Evolutionary conservation across 2,113 vertebrate genomes (phyloP), one percentile per base, ranked within the genome.

Genomic region (Eurypyga helias): DNA sequence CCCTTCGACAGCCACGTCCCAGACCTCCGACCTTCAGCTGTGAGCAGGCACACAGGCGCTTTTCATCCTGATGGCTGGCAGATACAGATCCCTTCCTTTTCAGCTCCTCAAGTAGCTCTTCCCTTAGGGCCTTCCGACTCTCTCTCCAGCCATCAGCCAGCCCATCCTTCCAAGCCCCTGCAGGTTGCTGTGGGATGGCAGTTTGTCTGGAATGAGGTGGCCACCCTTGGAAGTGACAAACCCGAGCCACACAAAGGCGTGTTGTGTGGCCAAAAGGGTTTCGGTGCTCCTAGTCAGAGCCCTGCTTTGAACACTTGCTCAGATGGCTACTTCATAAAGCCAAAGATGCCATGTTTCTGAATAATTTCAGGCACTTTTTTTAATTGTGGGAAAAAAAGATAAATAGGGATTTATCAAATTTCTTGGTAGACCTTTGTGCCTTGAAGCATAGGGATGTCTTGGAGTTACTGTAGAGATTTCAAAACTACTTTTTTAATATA

Each of bases 1-100:
- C 33, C 25, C 55, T 73, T 34, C 0, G 1, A 64, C 5, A 19
- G 54, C 2, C 2, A 0, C 0, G 0, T 69, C 64, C 31, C 75
- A 90, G 29, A 62, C 79, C 79, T 79, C 38, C 1, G 8, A 88
- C 83, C 92, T 86, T 36, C 62, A 75, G 73, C 92, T 70, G 58
- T 10, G 1, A 65, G 92, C 62, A 36, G 85, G 34, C 79, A 73
- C 90, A 77, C 31, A 70, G 65, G 17, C 6, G 0, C 90, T 80
- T 86, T 83, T 96, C 86, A 86, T 93, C 75, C 81, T n/a, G 0
- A 31, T 41, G 52, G 38, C 84, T 72, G 82, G 38, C 3, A 0
- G 29, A 38, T 48, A 54, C 55, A 38, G 26, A 41, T 90, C 70
- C 71, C 76, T 88, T 90, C 71, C 88, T 83, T 52, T 83, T 26